Conservation (phyloP, 2,888 invertebrate species). For the Ceriagrion tenellum region DNA sequence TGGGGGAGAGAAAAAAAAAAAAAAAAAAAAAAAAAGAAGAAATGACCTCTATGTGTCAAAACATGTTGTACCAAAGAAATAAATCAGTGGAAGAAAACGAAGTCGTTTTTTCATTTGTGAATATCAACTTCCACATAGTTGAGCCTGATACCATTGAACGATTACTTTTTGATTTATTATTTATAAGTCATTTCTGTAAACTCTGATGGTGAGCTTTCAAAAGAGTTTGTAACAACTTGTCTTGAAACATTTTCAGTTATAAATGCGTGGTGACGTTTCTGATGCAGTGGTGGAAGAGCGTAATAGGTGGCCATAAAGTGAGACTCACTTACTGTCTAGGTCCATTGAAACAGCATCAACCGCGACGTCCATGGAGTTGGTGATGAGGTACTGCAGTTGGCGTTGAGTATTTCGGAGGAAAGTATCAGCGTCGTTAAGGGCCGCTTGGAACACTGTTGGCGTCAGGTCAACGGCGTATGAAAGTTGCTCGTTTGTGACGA, state of each 20-base stretch:
- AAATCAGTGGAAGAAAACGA: too few relatives aligned
- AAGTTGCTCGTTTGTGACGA: constrained; percentile 83
- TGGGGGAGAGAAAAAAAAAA: too few relatives aligned
- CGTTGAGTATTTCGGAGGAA: constrained; percentile 83
- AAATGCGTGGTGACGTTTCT: not conserved
- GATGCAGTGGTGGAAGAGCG: constrained; percentile 42
- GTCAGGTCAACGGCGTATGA: constrained; percentile 80
- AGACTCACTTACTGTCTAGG: constrained; percentile 81
- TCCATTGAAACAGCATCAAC: constrained; percentile 82
- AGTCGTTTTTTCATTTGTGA: too few relatives aligned
- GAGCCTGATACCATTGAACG: too few relatives aligned
- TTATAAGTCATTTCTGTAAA: too few relatives aligned
- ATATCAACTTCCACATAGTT: too few relatives aligned
- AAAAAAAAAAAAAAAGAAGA: too few relatives aligned
- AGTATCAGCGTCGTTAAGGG: constrained; percentile 82
- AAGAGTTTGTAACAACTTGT: not conserved
- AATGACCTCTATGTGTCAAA: too few relatives aligned
- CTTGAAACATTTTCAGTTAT: not conserved
- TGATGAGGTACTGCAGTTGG: constrained; percentile 82
- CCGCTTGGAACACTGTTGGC: constrained; percentile 80
- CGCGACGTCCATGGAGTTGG: constrained; percentile 82
- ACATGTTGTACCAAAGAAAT: too few relatives aligned
- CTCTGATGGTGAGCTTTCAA: too few relatives aligned
- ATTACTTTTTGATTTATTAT: too few relatives aligned
- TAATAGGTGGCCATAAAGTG: constrained; percentile 24